Base-by-base conservation (phyloP, 2,888 invertebrate species). In the Buathra laborator region DNA sequence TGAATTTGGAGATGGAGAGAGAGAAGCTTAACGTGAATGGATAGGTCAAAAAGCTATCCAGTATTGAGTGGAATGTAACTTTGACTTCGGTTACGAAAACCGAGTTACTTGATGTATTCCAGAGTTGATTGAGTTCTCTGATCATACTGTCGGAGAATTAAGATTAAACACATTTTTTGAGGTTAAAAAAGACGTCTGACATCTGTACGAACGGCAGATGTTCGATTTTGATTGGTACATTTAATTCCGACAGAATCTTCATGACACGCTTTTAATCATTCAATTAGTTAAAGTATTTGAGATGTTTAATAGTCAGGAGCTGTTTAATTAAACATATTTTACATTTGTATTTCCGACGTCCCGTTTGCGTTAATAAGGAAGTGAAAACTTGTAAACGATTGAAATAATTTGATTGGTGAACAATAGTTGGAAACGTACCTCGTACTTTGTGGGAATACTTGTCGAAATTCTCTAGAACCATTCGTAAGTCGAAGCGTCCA, bases 21-120 rank as follows among this genome's bases (percentile, higher is more conserved):
- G 16, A 59, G 66, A 66, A 62, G 59, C 72, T 68, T 71, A 72
- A 78, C 83, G 83, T 59, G 83, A 78, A 67, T 59, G 48, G 82
- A 78, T 78, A 67, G 71, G 71, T 68, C 72, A 48, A 32, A 62
- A 78, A 83, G 78, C 76, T 64, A 46, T 67, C 43, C 68, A 48
- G 56, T 19, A 14, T 24, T 66, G 59, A 59, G 9, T 10, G 71
- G 37, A 77, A 46, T 82, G 9, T 10, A 51, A 75, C 48, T 71
- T 81, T 76, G 16, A 19, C 29, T 19, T 48, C 16, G 77, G 71
- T 78, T 59, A 56, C 24, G 46, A 67, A 72, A 72, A 72, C 56
- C 71, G 56, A 14, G 32, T 53, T 14, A 9, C 29, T 3, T 6
- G 43, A 71, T 14, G 29, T 24, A 56, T 12, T 56, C 24, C 19